Evolutionary conservation across 2,113 vertebrate species (phyloP).

Genomic region (Tragelaphus strepsiceros): DNA sequence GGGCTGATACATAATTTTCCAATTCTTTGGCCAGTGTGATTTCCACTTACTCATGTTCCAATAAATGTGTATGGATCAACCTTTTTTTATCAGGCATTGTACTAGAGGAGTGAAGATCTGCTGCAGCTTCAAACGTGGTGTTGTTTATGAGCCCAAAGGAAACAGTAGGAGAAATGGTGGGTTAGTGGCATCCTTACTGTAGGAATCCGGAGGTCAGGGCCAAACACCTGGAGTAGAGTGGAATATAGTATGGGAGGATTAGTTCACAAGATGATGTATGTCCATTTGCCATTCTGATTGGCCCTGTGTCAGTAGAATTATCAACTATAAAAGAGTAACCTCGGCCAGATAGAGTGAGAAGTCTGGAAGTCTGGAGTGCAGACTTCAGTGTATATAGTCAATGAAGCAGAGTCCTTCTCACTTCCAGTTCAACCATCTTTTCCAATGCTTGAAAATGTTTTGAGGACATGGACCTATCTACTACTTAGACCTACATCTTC

Average conservation of each 20-base stretch:
- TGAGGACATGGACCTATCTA: not conserved
- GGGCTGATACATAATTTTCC: not conserved
- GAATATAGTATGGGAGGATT: not conserved
- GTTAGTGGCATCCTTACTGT: not conserved
- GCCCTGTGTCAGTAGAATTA: not conserved
- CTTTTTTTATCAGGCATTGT: not conserved
- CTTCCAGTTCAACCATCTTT: not conserved
- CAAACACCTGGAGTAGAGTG: not conserved
- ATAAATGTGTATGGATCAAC: not conserved
- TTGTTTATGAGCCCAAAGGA: not conserved
- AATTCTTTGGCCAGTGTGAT: not conserved
- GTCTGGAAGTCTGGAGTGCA: not conserved
- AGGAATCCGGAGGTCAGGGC: not conserved
- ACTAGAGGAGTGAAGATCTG: not conserved
- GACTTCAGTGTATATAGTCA: not conserved
- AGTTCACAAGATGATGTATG: not conserved
- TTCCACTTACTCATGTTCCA: not conserved
- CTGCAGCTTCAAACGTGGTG: not conserved
- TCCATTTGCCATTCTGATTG: not conserved
- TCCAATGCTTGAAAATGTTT: not conserved
- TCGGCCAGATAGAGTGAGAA: not conserved
- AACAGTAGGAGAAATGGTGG: not conserved
- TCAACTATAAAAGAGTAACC: not conserved
- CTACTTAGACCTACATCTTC: not conserved
- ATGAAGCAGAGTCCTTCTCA: not conserved